Conservation (phyloP, 1,140 invertebrate species). For the Heliconius melpomene region DNA sequence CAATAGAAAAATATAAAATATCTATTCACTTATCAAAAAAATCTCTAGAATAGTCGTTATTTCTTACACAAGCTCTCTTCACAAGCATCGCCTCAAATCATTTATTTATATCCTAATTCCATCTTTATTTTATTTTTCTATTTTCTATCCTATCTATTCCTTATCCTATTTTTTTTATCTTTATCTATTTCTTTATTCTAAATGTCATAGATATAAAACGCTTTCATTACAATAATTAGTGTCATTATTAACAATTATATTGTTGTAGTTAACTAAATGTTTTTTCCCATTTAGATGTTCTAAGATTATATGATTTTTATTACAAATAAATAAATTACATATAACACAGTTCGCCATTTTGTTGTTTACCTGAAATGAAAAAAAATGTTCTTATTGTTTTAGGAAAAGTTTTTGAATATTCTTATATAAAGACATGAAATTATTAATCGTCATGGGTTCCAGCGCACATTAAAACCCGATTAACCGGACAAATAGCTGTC, state of each 20-base stretch:
- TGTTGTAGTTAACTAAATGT: neutral
- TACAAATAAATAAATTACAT: neutral
- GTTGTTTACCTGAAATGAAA: slow-evolving; percentile 15
- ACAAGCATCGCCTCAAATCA: no score
- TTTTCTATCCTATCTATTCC: no score
- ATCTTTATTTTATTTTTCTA: no score
- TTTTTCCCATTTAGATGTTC: slow-evolving; percentile 17
- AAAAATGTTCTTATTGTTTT: neutral
- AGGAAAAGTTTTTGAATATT: neutral
- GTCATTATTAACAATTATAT: neutral
- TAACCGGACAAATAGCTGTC: no score
- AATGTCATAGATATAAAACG: neutral
- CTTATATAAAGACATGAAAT: neutral
- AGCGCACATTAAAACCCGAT: neutral
- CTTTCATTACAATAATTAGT: neutral
- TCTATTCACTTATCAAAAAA: no score
- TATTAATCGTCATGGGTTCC: neutral
- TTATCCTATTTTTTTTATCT: no score
- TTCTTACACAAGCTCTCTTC: no score
- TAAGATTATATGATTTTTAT: neutral
- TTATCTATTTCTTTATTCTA: no score
- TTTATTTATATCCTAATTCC: no score
- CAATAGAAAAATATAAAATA: no score
- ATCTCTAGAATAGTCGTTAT: no score
- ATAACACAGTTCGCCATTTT: neutral